Percentiles rank a stretch among this genome's conserved stretches.
Evolutionary conservation across 92 coral and sea anemone genomes (phyloP).

Genomic region (Epizoanthus rinbou): DNA sequence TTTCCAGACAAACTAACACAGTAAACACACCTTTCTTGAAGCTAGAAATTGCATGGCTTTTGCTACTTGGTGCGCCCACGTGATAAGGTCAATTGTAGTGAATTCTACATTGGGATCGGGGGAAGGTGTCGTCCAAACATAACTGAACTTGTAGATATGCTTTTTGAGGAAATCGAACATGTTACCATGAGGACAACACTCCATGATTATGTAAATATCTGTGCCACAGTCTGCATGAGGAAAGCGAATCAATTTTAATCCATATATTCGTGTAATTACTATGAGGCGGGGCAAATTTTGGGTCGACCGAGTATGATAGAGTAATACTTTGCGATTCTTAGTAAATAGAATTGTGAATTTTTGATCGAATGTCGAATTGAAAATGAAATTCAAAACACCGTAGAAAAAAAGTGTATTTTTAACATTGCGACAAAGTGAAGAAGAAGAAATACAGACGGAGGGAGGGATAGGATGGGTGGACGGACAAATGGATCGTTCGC

Average conservation of each 20-base stretch:
- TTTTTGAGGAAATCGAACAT: not conserved
- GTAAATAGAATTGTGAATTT: too few relatives aligned
- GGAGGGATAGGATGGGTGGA: too few relatives aligned
- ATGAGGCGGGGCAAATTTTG: not conserved
- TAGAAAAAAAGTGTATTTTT: too few relatives aligned
- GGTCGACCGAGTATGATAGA: too few relatives aligned
- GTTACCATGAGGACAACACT: conserved; percentile 14
- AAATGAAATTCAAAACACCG: too few relatives aligned
- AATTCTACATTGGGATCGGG: not conserved
- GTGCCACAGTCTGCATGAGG: conserved; percentile 8
- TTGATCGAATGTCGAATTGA: too few relatives aligned
- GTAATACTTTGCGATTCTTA: too few relatives aligned
- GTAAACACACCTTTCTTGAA: conserved; percentile 25
- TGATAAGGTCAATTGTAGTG: not conserved
- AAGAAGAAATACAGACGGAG: too few relatives aligned
- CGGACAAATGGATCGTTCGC: too few relatives aligned
- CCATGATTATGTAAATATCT: conserved; percentile 14
- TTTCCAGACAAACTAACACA: not conserved
- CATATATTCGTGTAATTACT: not conserved
- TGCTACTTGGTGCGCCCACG: conserved; percentile 32
- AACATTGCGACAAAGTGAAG: too few relatives aligned
- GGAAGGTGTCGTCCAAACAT: not conserved
- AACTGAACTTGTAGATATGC: conserved; percentile 7
- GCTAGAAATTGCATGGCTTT: conserved; percentile 32
- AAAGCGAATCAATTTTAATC: not conserved